A percentile compares a stretch with the other conserved stretches of the same genome.
These are phyloP conservation scores for Zosterops lateralis DNA, from an alignment of 2,113 vertebrate genomes.

Conservation along the genomic window DNA sequence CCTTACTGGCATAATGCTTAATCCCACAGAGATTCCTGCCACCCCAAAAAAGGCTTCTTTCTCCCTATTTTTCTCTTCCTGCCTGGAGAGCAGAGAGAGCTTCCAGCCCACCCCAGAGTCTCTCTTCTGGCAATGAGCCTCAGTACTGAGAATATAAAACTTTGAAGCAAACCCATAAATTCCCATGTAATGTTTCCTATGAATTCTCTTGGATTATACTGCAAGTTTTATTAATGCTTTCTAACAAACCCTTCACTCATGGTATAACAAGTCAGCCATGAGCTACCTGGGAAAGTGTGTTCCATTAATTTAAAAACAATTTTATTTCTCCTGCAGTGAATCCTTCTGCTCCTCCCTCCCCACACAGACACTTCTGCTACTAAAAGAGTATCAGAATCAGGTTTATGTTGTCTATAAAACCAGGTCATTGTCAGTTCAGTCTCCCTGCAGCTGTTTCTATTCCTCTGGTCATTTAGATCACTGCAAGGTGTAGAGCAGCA, in stretches of 20 bases:
- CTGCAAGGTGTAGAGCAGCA: not conserved
- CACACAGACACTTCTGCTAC: not conserved
- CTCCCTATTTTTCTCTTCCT: not conserved
- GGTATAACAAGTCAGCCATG: not conserved
- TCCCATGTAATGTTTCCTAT: not conserved
- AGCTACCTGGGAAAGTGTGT: not conserved
- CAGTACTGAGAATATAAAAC: not conserved
- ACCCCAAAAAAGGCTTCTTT: not conserved
- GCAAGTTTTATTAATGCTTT: not conserved
- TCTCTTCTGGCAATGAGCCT: not conserved
- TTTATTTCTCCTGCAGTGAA: not conserved
- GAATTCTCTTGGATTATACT: not conserved
- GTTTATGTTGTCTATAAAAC: not conserved
- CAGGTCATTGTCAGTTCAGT: not conserved
- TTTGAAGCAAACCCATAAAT: not conserved
- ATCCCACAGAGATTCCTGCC: not conserved
- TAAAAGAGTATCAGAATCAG: not conserved
- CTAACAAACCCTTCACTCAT: not conserved
- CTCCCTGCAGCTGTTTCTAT: not conserved
- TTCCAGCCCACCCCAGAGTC: not conserved
- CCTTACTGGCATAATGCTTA: not conserved
- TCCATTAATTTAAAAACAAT: not conserved
- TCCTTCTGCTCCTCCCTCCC: not conserved
- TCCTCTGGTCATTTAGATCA: not conserved
- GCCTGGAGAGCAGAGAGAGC: not conserved